Evolutionary conservation across 2,113 vertebrate species (phyloP).

Genomic region (Coptodon rendalli): DNA sequence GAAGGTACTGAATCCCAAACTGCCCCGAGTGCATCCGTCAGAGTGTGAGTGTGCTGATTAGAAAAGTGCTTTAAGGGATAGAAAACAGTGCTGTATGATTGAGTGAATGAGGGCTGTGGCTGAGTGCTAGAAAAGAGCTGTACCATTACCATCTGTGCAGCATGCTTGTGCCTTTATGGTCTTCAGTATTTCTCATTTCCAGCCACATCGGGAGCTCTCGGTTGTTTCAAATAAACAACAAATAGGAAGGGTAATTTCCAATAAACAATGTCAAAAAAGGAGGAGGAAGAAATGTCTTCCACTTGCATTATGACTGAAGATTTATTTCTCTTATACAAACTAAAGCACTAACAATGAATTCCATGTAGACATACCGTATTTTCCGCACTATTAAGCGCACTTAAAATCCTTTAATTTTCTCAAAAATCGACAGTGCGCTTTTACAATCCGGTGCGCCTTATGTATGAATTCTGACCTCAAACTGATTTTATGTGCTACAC

Average conservation of each 20-base stretch:
- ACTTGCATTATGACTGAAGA: not conserved
- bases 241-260: not conserved
- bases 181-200: not conserved
- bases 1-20: not conserved
- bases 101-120: not conserved
- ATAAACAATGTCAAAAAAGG: not conserved
- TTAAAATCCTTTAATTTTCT: not conserved
- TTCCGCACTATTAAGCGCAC: not conserved
- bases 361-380: not conserved
- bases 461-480: not conserved
- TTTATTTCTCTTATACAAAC: not conserved
- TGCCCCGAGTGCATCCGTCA: not conserved
- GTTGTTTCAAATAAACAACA: not conserved
- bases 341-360: not conserved
- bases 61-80: not conserved
- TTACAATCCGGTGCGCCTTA: not conserved
- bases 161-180: not conserved
- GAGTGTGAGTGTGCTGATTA: not conserved
- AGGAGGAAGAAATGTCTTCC: not conserved
- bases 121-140: not conserved
- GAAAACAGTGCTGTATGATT: not conserved
- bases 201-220: not conserved
- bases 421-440: not conserved
- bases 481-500: not conserved
- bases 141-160: not conserved